phyloP scores from a whole-genome alignment of 2,888 invertebrate genomes.

The Rosalia funebris region DNA sequence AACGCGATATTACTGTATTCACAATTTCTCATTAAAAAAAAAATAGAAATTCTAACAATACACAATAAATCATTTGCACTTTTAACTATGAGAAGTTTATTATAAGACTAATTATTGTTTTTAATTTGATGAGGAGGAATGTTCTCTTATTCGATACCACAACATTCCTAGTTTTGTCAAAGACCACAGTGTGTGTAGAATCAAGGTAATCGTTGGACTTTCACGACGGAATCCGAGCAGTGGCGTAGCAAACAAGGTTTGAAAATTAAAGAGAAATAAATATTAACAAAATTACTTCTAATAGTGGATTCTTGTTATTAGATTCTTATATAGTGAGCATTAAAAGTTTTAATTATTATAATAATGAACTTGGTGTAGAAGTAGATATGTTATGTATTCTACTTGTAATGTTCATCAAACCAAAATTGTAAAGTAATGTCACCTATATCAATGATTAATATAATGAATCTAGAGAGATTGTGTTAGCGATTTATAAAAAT shows the following conservation, averaged over 20 bases:
- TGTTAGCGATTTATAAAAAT: too few species aligned
- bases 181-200: conserved; percentile 33
- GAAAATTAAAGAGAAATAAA: too few species aligned
- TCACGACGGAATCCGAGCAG: conserved; percentile 29
- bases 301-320: too few species aligned
- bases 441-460: too few species aligned
- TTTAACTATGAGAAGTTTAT: conserved; percentile 33
- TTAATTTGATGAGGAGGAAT: conserved; percentile 11
- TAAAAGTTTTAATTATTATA: too few species aligned
- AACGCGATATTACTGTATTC: neutral
- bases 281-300: too few species aligned
- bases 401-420: too few species aligned
- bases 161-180: conserved; percentile 27
- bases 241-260: conserved; percentile 21
- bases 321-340: too few species aligned
- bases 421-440: too few species aligned
- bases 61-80: conserved; percentile 32
- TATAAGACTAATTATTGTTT: conserved; percentile 18
- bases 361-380: too few species aligned
- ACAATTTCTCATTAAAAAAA: conserved; percentile 27
- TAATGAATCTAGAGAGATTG: too few species aligned
- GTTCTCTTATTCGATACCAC: conserved; percentile 12
- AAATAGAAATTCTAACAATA: conserved; percentile 22
- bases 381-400: too few species aligned
- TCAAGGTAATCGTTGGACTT: conserved; percentile 39